Base-by-base conservation (phyloP, 2,888 invertebrate genomes). In the Malacosoma neustria region DNA sequence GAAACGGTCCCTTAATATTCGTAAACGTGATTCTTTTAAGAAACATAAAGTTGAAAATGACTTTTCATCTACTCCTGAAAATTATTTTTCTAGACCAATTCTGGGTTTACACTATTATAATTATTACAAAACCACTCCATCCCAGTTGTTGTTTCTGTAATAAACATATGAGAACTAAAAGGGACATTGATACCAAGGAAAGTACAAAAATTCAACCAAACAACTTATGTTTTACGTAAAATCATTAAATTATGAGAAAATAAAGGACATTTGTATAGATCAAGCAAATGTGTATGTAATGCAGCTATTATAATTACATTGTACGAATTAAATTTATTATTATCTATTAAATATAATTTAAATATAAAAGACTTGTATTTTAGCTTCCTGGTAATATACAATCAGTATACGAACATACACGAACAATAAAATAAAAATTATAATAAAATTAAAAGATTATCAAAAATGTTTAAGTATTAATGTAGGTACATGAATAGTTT, bases 1-100 rank as follows among this genome's bases (percentile, higher is more conserved):
- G 57, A 65, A 65, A 33, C 61, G 75, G 14, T 69, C 74, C 11
- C 59, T 81, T 11, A 64, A 77, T 35, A 42, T 73, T 35, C 57
- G 48, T 33, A 62, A 61, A 40, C 53, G 71, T 51, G 56, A 72
- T 52, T 60, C 57, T 33, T 47, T 57, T 34, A 35, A 48, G 29
- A 43, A 47, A 34, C 40, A 30, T 15, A 0, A 12, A 15, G 32
- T 13, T 30, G 29, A 22, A 14, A 22, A 7, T 9, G 5, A 5
- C 9, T 5, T 22, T 2, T 22, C 9, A 7, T 2, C 6, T 22
- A 7, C 9, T 22, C 5, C 22, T 7, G 22, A 22, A 22, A 22
- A 9, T 22, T 22, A 22, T 22, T 5, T 7, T 22, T 7, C 6
- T 22, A 22, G 2, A 9, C 5, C 1, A 22, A 7, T 22, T 22